Evolutionary conservation across 30 jellyfish, hydroid and myxozoan genomes (phyloP), one percentile per base, ranked within the genome.

Genomic region (Turritopsis dohrnii): DNA sequence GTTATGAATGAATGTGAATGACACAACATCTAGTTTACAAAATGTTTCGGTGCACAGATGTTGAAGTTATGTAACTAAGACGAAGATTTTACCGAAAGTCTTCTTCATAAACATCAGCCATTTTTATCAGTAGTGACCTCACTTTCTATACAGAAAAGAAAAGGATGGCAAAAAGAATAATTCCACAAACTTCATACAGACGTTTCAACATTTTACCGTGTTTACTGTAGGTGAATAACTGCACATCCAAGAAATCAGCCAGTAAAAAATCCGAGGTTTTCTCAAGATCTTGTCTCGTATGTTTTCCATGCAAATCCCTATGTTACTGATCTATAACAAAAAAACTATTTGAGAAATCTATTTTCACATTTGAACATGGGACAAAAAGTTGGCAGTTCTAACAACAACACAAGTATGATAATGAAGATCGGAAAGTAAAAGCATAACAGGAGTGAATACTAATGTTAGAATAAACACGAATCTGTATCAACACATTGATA

Each of bases 221-320:
- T 41, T 41, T 13, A 41, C 60, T 13, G 60, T 41, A 41, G 9
- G 60, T 41, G 13, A 41, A 3, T 3, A 41, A 41, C 60, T 13
- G 13, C 13, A 41, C 60, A 41, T 41, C 60, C 60, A 41, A 3
- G 60, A 41, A 18, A 76, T 52, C 1, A 79, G 71, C 86, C 89
- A 54, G 71, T 54, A 41, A 71, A 88, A 71, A 9, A 88, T 19
- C 71, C 91, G 71, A 25, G 91, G 96, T 18, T 84, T 75, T n/a
- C 74, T 83, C 75, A 54, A 52, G 19, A 83, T 28, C 53, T 21
- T 26, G 0, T 84, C 83, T 16, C 81, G 76, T 53, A 88, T 77
- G 31, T 83, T 76, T 66, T 88, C 91, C 71, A 88, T 71, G 1
- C 91, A 89, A 65, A 88, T 71, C 18, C 52, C 29, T n/a, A 88